phyloP scores from a whole-genome alignment of 2,888 invertebrate genomes.

The Carterocephalus palaemon region DNA sequence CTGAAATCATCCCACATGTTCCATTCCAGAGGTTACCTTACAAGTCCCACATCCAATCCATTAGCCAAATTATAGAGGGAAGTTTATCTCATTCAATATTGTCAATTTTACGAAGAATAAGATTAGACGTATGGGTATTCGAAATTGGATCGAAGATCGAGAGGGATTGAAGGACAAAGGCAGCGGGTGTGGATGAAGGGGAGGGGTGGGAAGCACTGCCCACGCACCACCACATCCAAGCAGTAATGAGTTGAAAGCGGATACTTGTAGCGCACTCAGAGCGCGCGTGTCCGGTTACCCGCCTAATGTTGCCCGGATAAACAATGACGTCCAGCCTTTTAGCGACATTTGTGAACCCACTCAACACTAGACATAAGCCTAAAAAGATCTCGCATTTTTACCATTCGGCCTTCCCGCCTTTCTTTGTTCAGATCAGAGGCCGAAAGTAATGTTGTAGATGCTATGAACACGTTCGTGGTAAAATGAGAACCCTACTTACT shows the following conservation, averaged over 20 bases:
- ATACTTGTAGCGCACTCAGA: conserved; percentile 79
- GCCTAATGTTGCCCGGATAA: conserved; percentile 79
- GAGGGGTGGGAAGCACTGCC: conserved; percentile 45
- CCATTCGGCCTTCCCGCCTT: conserved; percentile 66
- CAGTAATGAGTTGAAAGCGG: conserved; percentile 79
- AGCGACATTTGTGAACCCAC: conserved; percentile 79
- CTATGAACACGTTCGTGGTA: not conserved
- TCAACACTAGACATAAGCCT: conserved; percentile 76
- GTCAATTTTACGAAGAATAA: conserved; percentile 60
- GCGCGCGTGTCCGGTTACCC: conserved; percentile 78
- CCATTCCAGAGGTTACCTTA: too few species aligned
- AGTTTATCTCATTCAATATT: conserved; percentile 21
- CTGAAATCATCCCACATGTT: too few species aligned
- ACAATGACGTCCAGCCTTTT: conserved; percentile 79
- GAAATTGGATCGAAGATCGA: conserved; percentile 76
- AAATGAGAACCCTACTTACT: not conserved
- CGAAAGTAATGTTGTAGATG: conserved; percentile 6
- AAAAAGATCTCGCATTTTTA: conserved; percentile 71
- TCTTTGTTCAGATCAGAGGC: conserved; percentile 52
- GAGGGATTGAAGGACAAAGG: conserved; percentile 75
- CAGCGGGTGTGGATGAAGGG: conserved; percentile 44
- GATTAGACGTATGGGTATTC: conserved; percentile 69
- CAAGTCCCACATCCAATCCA: not conserved
- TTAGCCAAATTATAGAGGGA: conserved; percentile 5
- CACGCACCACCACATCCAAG: conserved; percentile 77